Percentiles rank a stretch among this genome's conserved stretches.
These are phyloP conservation scores for Rhadina sibilatrix DNA, from an alignment of 2,113 vertebrate genomes.

Conservation along the genomic window DNA sequence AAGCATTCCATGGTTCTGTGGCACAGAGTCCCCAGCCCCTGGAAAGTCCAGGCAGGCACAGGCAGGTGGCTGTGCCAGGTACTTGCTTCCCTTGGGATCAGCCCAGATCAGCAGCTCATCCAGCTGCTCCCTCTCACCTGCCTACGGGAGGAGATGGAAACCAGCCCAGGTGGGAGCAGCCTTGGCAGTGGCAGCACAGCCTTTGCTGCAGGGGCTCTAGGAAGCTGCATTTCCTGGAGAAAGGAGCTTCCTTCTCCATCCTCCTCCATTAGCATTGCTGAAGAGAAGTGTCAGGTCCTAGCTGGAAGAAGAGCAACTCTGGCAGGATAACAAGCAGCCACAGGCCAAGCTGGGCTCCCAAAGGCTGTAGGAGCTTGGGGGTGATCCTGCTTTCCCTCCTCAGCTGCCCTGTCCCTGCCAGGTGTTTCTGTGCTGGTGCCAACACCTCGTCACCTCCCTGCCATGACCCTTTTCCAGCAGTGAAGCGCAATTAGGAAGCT, in stretches of 20 bases:
- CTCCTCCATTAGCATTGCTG: neutral
- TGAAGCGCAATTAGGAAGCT: neutral
- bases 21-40: neutral
- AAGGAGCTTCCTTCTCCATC: neutral
- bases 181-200: neutral
- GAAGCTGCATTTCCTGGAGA: neutral
- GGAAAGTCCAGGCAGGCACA: neutral
- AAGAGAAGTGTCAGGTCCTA: neutral
- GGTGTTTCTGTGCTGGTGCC: neutral
- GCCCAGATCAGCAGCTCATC: neutral
- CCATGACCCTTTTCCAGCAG: neutral
- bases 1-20: neutral
- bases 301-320: neutral
- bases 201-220: neutral
- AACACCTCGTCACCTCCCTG: neutral
- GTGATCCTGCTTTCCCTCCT: neutral
- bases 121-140: neutral
- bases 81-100: neutral
- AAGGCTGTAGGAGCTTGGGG: neutral
- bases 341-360: neutral
- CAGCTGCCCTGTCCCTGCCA: neutral
- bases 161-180: neutral
- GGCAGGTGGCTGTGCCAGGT: neutral
- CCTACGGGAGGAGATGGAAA: neutral
- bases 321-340: accelerated